A percentile compares a stretch with the other conserved stretches of the same genome.
These are phyloP conservation scores for Daboia siamensis DNA, from an alignment of 2,113 vertebrate genomes.

Conservation along the genomic window DNA sequence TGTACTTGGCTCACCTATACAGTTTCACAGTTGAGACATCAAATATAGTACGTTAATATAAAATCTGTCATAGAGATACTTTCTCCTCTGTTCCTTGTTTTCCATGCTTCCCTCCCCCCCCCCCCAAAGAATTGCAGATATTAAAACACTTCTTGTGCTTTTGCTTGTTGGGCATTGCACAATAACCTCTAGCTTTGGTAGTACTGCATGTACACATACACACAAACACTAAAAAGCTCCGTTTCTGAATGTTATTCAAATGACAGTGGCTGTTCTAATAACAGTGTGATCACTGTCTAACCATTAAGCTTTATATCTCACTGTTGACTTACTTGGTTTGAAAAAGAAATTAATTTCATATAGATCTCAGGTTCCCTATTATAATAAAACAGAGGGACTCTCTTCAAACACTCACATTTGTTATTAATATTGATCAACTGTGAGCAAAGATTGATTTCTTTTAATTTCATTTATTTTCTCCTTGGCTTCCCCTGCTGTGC, in stretches of 20 bases:
- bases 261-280: slow-evolving; percentile 49
- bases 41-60: slow-evolving; percentile 48
- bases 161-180: slow-evolving; percentile 3
- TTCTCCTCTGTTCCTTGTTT: slow-evolving; percentile 25
- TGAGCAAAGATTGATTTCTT: slow-evolving; percentile 18
- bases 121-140: slow-evolving; percentile 50
- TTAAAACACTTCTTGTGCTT: slow-evolving; percentile 40
- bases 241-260: slow-evolving; percentile 49
- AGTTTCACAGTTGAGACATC: slow-evolving; percentile 60
- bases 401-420: slow-evolving; percentile 34
- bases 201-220: not conserved
- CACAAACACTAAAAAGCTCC: not conserved
- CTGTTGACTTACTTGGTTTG: not conserved
- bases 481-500: not conserved
- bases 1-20: slow-evolving; percentile 44
- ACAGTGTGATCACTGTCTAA: slow-evolving; percentile 23
- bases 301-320: slow-evolving; percentile 45
- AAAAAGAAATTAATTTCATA: slow-evolving; percentile 40
- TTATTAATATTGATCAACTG: slow-evolving; percentile 57
- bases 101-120: slow-evolving; percentile 40
- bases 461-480: slow-evolving; percentile 6
- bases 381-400: slow-evolving; percentile 48
- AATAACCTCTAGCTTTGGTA: slow-evolving; percentile 41
- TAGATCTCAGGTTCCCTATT: slow-evolving; percentile 37
- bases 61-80: slow-evolving; percentile 60